Evolutionary conservation across 2,888 invertebrate species (phyloP).

Genomic region (Hirtodrosophila trivittata): DNA sequence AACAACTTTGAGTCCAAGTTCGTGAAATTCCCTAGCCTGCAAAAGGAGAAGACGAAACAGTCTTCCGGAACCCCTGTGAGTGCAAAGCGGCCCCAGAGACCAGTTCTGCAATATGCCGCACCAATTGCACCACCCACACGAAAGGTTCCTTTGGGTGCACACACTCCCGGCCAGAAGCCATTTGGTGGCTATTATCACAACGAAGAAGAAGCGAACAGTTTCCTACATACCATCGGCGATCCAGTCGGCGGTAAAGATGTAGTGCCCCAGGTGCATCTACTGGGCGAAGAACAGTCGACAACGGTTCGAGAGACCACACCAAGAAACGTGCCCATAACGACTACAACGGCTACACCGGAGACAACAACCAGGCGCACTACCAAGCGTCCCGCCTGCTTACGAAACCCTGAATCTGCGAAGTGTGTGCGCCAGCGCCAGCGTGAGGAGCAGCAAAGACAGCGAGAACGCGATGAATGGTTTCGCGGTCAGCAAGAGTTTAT

Average conservation of each 20-base stretch:
- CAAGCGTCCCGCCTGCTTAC: slow-evolving; percentile 79
- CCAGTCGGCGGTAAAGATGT: slow-evolving; percentile 54
- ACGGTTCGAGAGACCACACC: slow-evolving; percentile 33
- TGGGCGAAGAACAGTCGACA: slow-evolving; percentile 73
- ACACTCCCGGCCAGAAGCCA: slow-evolving; percentile 59
- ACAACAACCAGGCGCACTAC: slow-evolving; percentile 72
- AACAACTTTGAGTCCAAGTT: slow-evolving; percentile 84
- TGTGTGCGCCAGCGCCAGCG: slow-evolving; percentile 81
- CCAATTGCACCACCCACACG: slow-evolving; percentile 80
- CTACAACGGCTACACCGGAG: slow-evolving; percentile 50
- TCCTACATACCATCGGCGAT: slow-evolving; percentile 57
- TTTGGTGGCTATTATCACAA: slow-evolving; percentile 78
- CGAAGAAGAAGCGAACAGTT: slow-evolving; percentile 67
- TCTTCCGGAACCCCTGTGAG: slow-evolving; percentile 31
- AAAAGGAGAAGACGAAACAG: slow-evolving; percentile 73
- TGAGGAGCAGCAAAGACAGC: slow-evolving; percentile 80
- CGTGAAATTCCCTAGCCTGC: slow-evolving; percentile 83
- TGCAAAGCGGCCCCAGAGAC: slow-evolving; percentile 67
- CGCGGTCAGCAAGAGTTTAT: slow-evolving; percentile 79
- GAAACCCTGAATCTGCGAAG: slow-evolving; percentile 81
- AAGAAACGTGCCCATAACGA: slow-evolving; percentile 44
- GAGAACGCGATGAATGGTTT: slow-evolving; percentile 80
- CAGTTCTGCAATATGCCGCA: slow-evolving; percentile 78
- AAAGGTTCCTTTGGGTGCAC: slow-evolving; percentile 59
- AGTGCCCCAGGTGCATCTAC: slow-evolving; percentile 81